Percentiles rank a stretch among this genome's conserved stretches.
These are phyloP conservation scores for Siphamia tubifer DNA, from an alignment of 2,113 vertebrate genomes.

Conservation along the genomic window DNA sequence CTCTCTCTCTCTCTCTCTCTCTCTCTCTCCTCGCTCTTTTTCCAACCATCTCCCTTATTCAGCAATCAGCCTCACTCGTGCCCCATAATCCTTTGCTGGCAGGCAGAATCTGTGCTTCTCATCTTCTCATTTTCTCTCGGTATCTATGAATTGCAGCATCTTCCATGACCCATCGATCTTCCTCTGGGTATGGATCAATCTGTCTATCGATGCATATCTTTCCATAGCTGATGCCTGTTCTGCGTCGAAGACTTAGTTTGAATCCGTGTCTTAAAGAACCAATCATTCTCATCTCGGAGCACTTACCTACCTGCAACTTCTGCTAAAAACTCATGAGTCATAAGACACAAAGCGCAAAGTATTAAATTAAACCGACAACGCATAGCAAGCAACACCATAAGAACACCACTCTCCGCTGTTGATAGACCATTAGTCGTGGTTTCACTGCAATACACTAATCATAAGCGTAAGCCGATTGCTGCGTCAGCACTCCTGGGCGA, in stretches of 20 bases:
- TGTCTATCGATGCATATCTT: constrained; percentile 5
- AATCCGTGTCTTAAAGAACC: background rate
- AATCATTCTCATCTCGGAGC: background rate
- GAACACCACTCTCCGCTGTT: background rate
- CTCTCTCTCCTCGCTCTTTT: too few species aligned
- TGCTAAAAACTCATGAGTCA: background rate
- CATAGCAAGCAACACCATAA: background rate
- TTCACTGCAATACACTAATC: constrained; percentile 42
- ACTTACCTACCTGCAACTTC: constrained; percentile 30
- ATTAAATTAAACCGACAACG: constrained; percentile 41
- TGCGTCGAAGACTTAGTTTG: background rate
- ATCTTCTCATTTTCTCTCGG: constrained; percentile 14
- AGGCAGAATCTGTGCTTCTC: constrained; percentile 8
- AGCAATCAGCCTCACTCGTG: background rate
- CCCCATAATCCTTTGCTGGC: constrained; percentile 19
- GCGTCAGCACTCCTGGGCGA: constrained; percentile 25
- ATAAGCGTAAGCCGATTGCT: constrained; percentile 32
- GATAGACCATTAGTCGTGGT: constrained; percentile 36
- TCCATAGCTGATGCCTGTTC: background rate
- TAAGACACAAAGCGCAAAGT: constrained; percentile 11
- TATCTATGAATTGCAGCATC: constrained; percentile 31
- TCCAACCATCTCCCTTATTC: background rate
- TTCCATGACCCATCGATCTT: constrained; percentile 20
- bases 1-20: too few species aligned
- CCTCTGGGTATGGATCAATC: constrained; percentile 2